Base-by-base conservation (phyloP, 1,140 invertebrate genomes). In the Bilobella aurantiaca region DNA sequence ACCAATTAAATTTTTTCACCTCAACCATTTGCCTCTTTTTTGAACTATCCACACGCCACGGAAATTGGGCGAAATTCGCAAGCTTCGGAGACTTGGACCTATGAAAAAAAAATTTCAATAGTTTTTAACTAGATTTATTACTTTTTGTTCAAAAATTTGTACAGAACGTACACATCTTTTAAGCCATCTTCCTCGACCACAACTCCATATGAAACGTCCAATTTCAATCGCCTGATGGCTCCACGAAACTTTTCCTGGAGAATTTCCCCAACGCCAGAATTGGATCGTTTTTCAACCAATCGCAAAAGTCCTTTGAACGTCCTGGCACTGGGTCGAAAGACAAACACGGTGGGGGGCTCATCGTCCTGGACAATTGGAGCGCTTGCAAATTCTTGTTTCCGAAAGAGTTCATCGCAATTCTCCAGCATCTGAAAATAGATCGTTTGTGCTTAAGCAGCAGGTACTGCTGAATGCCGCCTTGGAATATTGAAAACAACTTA, bases 321-420 rank as follows among this genome's bases (percentile, higher is more conserved):
- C n/a, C 31, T 8, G 8, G 8, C 28, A 34, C 25, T 34, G 8
- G 58, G 58, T 12, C 32, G 28, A 23, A 27, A 59, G 12, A 59
- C 58, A 34, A 31, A 59, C 25, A 59, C 12, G 23, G 5, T 21
- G 18, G 31, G 31, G 5, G 58, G 23, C 5, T 59, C 23, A 12
- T 28, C 31, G 8, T 5, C 58, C 5, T 31, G 8, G 53, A 8
- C 16, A 23, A 53, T 5, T 5, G 49, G 49, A 5, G 14, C 49
- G 25, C 49, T 53, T 29, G 58, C 28, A 59, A 59, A 59, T 31
- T 29, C 58, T 8, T 59, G 12, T 31, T 59, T 29, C 8, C 32
- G 28, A 25, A 59, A 59, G 3, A 59, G 25, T 30, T 59, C 28
- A 34, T 59, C 58, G 31, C 14, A 59, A 34, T 59, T 59, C 31